Conservation (phyloP, 1,140 invertebrate species). For the Lepidurus couesii region DNA sequence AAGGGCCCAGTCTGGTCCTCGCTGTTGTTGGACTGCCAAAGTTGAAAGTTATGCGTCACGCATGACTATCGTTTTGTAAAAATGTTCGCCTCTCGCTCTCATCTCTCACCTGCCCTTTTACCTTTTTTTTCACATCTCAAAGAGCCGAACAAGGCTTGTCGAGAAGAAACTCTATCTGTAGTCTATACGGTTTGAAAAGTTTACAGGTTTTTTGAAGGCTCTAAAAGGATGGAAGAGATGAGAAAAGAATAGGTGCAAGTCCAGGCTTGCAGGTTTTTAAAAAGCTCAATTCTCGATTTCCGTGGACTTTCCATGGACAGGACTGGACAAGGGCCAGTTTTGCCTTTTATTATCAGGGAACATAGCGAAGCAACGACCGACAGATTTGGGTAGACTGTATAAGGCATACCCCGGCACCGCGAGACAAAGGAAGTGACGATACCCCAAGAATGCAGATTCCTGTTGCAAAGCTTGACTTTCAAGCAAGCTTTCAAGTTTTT, state of each 20-base stretch:
- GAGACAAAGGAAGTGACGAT: conserved; percentile 4
- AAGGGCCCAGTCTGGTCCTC: not conserved
- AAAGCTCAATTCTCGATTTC: not conserved
- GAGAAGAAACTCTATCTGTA: not conserved
- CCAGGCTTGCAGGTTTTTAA: not conserved
- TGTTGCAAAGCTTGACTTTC: not conserved
- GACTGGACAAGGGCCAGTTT: conserved; percentile 13
- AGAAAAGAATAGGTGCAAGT: not conserved
- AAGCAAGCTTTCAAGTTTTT: conserved; percentile 7
- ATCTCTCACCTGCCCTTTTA: not conserved
- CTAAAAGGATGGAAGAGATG: not conserved
- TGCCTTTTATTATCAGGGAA: not conserved
- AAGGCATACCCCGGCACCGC: not conserved
- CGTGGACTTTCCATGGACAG: not conserved
- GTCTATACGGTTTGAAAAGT: not conserved
- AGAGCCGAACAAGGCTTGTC: not conserved
- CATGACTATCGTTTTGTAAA: not conserved
- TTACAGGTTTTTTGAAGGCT: not conserved
- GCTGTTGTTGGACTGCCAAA: not conserved
- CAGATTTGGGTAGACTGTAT: not conserved
- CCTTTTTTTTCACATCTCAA: not conserved
- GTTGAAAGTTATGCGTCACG: conserved; percentile 15
- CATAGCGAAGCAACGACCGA: not conserved
- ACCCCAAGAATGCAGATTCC: not conserved
- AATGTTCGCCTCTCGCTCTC: not conserved